Conservation (phyloP, 2,113 vertebrate genomes). For the Takifugu flavidus region DNA sequence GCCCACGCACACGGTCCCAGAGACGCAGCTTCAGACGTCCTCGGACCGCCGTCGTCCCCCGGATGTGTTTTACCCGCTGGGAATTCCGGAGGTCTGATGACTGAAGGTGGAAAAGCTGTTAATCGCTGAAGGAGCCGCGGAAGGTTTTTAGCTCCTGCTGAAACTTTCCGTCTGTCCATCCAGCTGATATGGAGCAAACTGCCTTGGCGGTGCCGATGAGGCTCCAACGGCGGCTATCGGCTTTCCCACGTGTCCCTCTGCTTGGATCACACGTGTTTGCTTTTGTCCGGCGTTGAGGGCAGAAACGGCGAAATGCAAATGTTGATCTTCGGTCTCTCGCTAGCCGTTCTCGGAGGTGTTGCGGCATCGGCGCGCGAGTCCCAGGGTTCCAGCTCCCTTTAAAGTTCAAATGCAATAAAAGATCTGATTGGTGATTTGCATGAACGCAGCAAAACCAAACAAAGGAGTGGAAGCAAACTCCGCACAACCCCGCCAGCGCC, state of each 20-base stretch:
- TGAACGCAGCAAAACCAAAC: constrained; percentile 34
- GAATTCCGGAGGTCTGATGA: constrained; percentile 44
- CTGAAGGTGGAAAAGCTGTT: constrained; percentile 51
- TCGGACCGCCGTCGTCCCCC: constrained; percentile 17
- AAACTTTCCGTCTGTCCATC: too few species aligned
- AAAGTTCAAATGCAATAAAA: constrained; percentile 6
- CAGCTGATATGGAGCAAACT: too few species aligned
- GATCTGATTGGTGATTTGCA: constrained; percentile 28
- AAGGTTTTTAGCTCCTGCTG: background rate
- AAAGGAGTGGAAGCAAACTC: constrained; percentile 9
- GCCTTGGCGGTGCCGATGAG: too few species aligned
- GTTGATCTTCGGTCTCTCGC: constrained; percentile 9
- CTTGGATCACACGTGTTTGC: background rate
- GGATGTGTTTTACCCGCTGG: constrained; percentile 42
- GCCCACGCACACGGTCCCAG: constrained; percentile 10
- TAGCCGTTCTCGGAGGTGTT: constrained; percentile 22
- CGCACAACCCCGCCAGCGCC: constrained; percentile 7
- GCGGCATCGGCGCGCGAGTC: constrained; percentile 19
- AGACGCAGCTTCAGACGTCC: constrained; percentile 42
- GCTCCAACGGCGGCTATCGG: background rate
- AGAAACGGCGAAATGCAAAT: constrained; percentile 3
- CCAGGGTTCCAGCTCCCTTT: constrained; percentile 21
- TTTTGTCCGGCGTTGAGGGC: constrained; percentile 14
- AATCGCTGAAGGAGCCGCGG: constrained; percentile 33
- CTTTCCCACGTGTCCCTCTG: constrained; percentile 1